phyloP scores from a whole-genome alignment of 2,113 vertebrate species.

The Silurus meridionalis region DNA sequence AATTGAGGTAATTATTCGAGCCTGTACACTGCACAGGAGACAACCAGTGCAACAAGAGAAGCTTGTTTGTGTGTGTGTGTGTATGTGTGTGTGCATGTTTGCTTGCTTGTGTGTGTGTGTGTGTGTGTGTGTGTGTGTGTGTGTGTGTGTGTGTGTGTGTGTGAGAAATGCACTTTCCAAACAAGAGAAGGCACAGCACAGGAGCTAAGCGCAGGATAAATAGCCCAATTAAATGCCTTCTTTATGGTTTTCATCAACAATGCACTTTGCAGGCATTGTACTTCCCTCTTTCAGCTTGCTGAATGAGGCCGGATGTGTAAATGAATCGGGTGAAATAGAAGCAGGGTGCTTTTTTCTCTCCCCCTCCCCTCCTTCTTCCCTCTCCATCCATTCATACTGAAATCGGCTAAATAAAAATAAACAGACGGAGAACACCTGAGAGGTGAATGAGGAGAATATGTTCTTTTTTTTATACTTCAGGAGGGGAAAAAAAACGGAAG shows the following conservation, averaged over 20 bases:
- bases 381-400: constrained; percentile 59
- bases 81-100: background rate
- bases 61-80: constrained; percentile 20
- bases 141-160: constrained; percentile 22
- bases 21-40: constrained; percentile 67
- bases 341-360: constrained; percentile 52
- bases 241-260: constrained; percentile 65
- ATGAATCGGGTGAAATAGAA: constrained; percentile 62
- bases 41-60: constrained; percentile 69
- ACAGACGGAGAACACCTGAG: constrained; percentile 68
- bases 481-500: constrained; percentile 53
- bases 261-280: constrained; percentile 56
- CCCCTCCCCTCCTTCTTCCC: constrained; percentile 37
- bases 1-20: constrained; percentile 71
- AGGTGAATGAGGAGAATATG: constrained; percentile 61
- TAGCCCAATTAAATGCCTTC: constrained; percentile 63
- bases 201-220: constrained; percentile 59
- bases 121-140: background rate
- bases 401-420: constrained; percentile 61
- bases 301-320: constrained; percentile 62
- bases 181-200: constrained; percentile 52
- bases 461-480: constrained; percentile 64
- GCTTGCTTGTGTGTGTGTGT: background rate
- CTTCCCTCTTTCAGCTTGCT: constrained; percentile 55
- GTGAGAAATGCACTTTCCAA: constrained; percentile 47